Percentiles rank a stretch among this genome's conserved stretches.
phyloP scores from a whole-genome alignment of 2,888 invertebrate species.

The Patella depressa region DNA sequence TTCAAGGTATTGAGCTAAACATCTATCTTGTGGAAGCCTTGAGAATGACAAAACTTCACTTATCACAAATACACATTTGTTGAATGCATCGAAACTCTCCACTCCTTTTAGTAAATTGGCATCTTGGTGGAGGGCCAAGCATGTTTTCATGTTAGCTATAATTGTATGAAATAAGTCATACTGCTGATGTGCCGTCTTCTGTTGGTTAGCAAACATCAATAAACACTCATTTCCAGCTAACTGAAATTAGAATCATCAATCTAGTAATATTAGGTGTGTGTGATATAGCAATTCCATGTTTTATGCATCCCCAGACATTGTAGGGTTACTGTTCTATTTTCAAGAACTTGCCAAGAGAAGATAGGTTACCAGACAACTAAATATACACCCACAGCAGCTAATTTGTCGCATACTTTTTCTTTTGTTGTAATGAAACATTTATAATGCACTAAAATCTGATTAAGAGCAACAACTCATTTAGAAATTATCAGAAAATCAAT shows the following conservation, averaged over 20 bases:
- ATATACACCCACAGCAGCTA: too few relatives aligned
- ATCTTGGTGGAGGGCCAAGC: conserved; percentile 25
- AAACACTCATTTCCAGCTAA: conserved; percentile 32
- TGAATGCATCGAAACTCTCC: conserved; percentile 33
- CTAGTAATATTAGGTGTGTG: background rate
- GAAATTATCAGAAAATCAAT: too few relatives aligned
- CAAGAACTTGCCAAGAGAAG: too few relatives aligned
- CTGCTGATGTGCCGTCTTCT: conserved; percentile 11
- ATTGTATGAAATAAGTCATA: conserved; percentile 26
- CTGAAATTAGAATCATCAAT: conserved; percentile 22
- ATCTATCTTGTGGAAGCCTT: conserved; percentile 21
- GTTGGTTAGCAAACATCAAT: conserved; percentile 31
- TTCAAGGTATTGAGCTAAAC: conserved; percentile 28
- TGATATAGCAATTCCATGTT: too few relatives aligned
- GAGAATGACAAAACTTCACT: conserved; percentile 31
- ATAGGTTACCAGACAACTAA: too few relatives aligned
- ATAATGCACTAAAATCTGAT: too few relatives aligned
- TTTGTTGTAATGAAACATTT: too few relatives aligned
- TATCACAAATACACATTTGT: conserved; percentile 30
- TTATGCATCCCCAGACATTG: too few relatives aligned
- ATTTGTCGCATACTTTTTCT: too few relatives aligned
- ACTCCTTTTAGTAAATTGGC: conserved; percentile 28
- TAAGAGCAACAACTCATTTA: too few relatives aligned
- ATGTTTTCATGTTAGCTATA: conserved; percentile 25
- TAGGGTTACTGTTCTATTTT: too few relatives aligned